These are phyloP conservation scores for Octodonta nipae DNA, from an alignment of 2,888 invertebrate genomes.

Conservation along the genomic window DNA sequence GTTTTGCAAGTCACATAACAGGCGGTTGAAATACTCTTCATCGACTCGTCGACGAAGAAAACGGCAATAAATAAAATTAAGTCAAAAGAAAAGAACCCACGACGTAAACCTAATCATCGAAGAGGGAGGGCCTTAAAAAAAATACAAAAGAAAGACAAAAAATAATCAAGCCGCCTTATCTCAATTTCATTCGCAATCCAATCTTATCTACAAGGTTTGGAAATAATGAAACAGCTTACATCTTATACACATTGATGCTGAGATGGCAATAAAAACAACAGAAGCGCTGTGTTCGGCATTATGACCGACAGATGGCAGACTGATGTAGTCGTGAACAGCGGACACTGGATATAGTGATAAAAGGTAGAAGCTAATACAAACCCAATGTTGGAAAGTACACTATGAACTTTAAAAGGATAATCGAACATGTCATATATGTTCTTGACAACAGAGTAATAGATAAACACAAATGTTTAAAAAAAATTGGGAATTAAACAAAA, in stretches of 20 bases:
- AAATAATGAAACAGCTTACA: constrained; percentile 31
- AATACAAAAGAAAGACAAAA: constrained; percentile 9
- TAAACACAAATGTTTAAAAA: too few relatives aligned
- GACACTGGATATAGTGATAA: too few relatives aligned
- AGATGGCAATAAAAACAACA: constrained; percentile 30
- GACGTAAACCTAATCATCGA: constrained; percentile 10
- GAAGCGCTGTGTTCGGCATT: constrained; percentile 18
- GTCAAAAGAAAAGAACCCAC: constrained; percentile 1
- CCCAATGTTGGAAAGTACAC: too few relatives aligned
- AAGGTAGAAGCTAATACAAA: too few relatives aligned
- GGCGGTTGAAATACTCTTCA: too few relatives aligned
- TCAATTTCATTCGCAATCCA: constrained; percentile 25
- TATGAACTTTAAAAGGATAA: too few relatives aligned
- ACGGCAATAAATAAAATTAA: constrained; percentile 2
- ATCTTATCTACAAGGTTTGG: constrained; percentile 30
- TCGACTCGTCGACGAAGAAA: neutral
- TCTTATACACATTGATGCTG: too few relatives aligned
- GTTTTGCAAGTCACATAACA: too few relatives aligned
- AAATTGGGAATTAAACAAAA: too few relatives aligned
- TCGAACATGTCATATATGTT: too few relatives aligned
- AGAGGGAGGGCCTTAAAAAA: constrained; percentile 6
- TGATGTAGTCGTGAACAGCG: too few relatives aligned
- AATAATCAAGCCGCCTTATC: constrained; percentile 24
- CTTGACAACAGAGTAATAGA: too few relatives aligned
- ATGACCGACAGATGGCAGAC: constrained; percentile 32